These are phyloP conservation scores for Orthonychiurus folsomi DNA, from an alignment of 2,888 invertebrate genomes.

Conservation along the genomic window DNA sequence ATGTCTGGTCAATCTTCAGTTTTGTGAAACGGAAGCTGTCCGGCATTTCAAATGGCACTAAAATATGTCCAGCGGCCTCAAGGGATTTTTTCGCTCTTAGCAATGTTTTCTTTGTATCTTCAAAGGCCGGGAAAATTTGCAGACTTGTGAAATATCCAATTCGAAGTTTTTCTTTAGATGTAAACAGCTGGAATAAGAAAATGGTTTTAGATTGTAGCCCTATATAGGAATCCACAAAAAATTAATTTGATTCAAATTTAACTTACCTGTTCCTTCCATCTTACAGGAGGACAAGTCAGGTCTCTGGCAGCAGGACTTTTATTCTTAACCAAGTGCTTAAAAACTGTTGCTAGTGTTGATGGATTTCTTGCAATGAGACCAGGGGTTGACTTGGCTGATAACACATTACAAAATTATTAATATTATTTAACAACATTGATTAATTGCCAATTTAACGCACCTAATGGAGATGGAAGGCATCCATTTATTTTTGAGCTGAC, in stretches of 20 bases:
- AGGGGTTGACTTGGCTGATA: slow-evolving; percentile 37
- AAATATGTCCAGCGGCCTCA: slow-evolving; percentile 6
- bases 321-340: slow-evolving; percentile 39
- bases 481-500: neutral
- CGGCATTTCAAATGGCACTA: slow-evolving; percentile 16
- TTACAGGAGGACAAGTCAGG: slow-evolving; percentile 40
- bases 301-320: slow-evolving; percentile 35
- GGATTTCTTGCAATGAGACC: slow-evolving; percentile 44
- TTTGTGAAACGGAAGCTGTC: slow-evolving; percentile 3
- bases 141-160: slow-evolving; percentile 16
- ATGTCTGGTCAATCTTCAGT: neutral
- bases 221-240: too few species aligned
- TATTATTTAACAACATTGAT: neutral
- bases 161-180: neutral
- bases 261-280: slow-evolving; percentile 42
- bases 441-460: neutral
- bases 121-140: slow-evolving; percentile 16
- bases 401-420: neutral
- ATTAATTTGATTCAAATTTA: too few species aligned
- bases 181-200: neutral
- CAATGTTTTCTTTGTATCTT: slow-evolving; percentile 16
- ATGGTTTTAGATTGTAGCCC: too few species aligned
- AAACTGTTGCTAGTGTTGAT: slow-evolving; percentile 41
- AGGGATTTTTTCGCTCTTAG: slow-evolving; percentile 15
- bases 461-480: neutral